Conservation (phyloP, 2,797 vertebrate species). For the Melanotaenia nigrans region DNA sequence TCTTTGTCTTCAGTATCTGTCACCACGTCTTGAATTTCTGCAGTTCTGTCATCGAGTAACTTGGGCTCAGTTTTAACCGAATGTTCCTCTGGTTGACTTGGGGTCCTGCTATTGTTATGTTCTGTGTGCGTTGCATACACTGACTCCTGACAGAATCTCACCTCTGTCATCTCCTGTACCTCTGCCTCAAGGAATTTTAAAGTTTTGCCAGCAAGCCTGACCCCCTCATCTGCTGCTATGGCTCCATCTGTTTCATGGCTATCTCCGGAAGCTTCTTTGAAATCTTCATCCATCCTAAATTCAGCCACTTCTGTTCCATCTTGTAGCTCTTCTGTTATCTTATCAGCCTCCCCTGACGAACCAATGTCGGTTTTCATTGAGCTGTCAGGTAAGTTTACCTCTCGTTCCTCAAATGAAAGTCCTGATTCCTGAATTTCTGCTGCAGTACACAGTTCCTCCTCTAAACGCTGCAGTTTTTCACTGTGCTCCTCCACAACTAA, state of each 20-base stretch:
- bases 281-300: conserved; percentile 6
- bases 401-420: conserved; percentile 15
- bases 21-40: conserved; percentile 5
- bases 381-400: not conserved
- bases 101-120: not conserved
- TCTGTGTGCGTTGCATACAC: not conserved
- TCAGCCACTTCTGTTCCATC: conserved; percentile 26
- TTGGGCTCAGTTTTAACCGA: not conserved
- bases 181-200: conserved; percentile 9
- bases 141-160: not conserved
- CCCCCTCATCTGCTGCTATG: conserved; percentile 1
- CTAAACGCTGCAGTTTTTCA: not conserved
- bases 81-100: conserved; percentile 18
- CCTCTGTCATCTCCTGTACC: conserved; percentile 4
- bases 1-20: conserved; percentile 17
- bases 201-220: conserved; percentile 14
- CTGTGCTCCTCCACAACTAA: not conserved
- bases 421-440: conserved; percentile 11
- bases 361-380: conserved; percentile 37
- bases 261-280: not conserved
- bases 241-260: not conserved
- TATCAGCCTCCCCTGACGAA: conserved; percentile 10
- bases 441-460: conserved; percentile 12
- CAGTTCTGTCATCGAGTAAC: conserved; percentile 10
- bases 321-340: conserved; percentile 13